These are phyloP conservation scores for Xenopus borealis DNA, from an alignment of 2,113 vertebrate species.

Conservation along the genomic window DNA sequence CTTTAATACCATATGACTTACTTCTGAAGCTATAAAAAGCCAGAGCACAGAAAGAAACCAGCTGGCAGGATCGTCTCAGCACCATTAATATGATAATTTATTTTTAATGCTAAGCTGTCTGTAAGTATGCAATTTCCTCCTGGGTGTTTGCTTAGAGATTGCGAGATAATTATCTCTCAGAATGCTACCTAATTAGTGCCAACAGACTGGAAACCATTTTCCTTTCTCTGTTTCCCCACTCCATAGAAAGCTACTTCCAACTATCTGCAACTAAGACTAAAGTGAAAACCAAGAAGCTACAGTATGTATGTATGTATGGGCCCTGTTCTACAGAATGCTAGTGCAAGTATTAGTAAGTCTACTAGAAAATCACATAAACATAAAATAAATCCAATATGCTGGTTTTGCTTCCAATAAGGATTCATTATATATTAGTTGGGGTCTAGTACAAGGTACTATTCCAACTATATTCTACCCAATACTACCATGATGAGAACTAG, in stretches of 20 bases:
- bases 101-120: conserved; percentile 72
- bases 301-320: neutral
- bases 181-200: conserved; percentile 79
- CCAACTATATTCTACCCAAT: too few relatives aligned
- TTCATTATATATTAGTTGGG: too few relatives aligned
- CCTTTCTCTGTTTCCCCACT: conserved; percentile 22
- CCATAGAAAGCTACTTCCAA: conserved; percentile 29
- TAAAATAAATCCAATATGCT: too few relatives aligned
- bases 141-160: conserved; percentile 77
- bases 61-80: conserved; percentile 16
- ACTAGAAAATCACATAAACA: too few relatives aligned
- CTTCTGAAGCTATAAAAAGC: neutral
- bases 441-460: too few relatives aligned
- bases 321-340: too few relatives aligned
- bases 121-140: conserved; percentile 72
- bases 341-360: too few relatives aligned
- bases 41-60: conserved; percentile 11
- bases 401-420: too few relatives aligned
- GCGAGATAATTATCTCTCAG: conserved; percentile 74
- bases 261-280: conserved; percentile 2
- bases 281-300: too few relatives aligned
- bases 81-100: conserved; percentile 62
- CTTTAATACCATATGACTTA: neutral
- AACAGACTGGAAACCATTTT: conserved; percentile 69
- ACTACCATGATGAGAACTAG: too few relatives aligned